Percentiles rank a stretch among this genome's conserved stretches.
phyloP scores from a whole-genome alignment of 2,797 vertebrate genomes.

The Chaunax sp. region DNA sequence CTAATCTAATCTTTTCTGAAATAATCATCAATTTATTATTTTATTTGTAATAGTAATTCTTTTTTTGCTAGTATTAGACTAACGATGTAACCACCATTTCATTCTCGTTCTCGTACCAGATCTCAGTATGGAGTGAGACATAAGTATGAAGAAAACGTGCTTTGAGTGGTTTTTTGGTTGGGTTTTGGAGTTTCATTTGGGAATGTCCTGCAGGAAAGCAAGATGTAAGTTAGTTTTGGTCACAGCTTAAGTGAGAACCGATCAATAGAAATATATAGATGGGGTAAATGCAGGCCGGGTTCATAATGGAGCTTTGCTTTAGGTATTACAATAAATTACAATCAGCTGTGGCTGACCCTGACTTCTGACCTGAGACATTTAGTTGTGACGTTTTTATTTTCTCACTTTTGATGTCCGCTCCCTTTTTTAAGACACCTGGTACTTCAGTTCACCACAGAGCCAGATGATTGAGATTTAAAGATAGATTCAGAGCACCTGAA shows the following conservation, averaged over 20 bases:
- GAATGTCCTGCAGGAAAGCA: too few relatives aligned
- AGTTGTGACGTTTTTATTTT: constrained; percentile 4
- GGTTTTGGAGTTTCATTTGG: too few relatives aligned
- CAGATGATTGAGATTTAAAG: constrained; percentile 1
- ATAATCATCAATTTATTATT: too few relatives aligned
- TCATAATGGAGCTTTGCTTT: constrained; percentile 1
- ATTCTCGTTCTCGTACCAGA: too few relatives aligned
- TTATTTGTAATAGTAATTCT: too few relatives aligned
- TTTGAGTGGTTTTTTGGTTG: too few relatives aligned
- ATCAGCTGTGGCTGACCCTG: constrained; percentile 4
- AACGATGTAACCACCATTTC: too few relatives aligned
- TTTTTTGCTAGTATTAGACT: too few relatives aligned
- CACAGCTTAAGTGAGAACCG: background rate
- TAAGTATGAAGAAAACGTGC: background rate
- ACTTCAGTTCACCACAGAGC: background rate
- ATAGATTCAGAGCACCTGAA: background rate
- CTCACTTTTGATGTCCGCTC: background rate
- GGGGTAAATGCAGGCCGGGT: background rate
- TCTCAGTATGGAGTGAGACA: too few relatives aligned
- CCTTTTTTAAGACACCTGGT: background rate
- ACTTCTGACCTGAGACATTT: constrained; percentile 9
- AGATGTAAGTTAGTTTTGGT: too few relatives aligned
- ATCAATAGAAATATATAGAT: background rate
- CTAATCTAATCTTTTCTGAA: too few relatives aligned
- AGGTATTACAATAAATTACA: constrained; percentile 6